These are phyloP conservation scores for Heloderma charlesbogerti DNA, from an alignment of 2,113 vertebrate species.

Conservation along the genomic window DNA sequence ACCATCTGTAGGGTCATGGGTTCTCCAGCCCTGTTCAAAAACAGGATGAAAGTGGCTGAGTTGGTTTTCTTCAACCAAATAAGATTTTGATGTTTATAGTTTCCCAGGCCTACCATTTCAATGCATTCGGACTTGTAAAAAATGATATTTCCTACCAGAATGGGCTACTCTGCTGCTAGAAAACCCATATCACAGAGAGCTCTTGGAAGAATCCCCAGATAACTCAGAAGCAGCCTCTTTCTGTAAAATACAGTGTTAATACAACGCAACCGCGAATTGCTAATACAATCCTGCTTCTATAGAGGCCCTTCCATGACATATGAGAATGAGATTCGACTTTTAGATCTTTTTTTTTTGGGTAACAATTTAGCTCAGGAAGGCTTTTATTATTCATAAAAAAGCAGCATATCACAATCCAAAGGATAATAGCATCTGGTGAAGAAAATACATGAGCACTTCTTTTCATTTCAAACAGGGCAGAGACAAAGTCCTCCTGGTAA, in stretches of 20 bases:
- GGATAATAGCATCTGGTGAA: slow-evolving; percentile 68
- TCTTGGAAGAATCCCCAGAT: slow-evolving; percentile 68
- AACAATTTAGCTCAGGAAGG: slow-evolving; percentile 73
- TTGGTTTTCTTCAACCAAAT: background rate
- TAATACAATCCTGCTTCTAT: slow-evolving; percentile 74
- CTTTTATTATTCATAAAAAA: slow-evolving; percentile 79
- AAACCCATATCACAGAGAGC: slow-evolving; percentile 61
- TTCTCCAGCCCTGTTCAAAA: background rate
- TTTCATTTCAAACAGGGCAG: slow-evolving; percentile 6
- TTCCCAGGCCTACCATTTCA: background rate
- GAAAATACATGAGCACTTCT: slow-evolving; percentile 19
- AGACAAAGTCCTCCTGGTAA: background rate
- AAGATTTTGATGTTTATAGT: background rate
- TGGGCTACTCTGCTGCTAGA: slow-evolving; percentile 57
- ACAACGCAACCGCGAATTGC: slow-evolving; percentile 71
- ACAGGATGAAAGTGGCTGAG: background rate
- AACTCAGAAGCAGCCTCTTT: slow-evolving; percentile 70
- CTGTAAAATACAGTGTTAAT: slow-evolving; percentile 71
- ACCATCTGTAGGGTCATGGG: background rate
- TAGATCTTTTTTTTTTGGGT: slow-evolving; percentile 67
- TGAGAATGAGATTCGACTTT: slow-evolving; percentile 76
- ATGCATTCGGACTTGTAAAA: background rate
- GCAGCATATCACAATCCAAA: slow-evolving; percentile 66
- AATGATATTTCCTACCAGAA: slow-evolving; percentile 38
- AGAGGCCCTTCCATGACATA: slow-evolving; percentile 64